Evolutionary conservation across 2,113 vertebrate genomes (phyloP), one percentile per base, ranked within the genome.

Genomic region (Melanotaenia duboulayi): DNA sequence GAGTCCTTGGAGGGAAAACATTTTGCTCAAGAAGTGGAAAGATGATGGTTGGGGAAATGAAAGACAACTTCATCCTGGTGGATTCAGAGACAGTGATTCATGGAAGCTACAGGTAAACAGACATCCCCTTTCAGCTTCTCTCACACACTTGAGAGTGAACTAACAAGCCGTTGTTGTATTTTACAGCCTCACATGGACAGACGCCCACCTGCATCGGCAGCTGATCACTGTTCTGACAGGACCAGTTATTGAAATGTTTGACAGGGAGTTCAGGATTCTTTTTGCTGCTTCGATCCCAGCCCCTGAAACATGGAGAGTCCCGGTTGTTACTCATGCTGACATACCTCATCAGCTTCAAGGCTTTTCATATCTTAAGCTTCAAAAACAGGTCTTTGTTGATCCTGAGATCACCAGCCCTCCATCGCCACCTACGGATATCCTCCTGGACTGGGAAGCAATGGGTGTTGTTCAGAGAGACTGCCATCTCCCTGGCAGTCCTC

Each of bases 21-120:
- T 97, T 96, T 91, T 92, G 91, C 69, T 94, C 95, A 3, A 91
- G 90, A 52, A 71, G 81, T 23, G 89, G 92, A 4, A 91, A 85
- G 81, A 95, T 92, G 87, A 94, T 96, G 77, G 92, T 87, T 0
- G 96, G 96, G 37, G 85, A 87, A 5, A 44, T 96, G 83, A 94
- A 94, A 74, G 93, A 95, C 71, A 96, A 95, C 61, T 97, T 96
- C 54, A 65, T 97, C 20, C 73, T 97, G 74, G 89, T 97, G 67
- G 96, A 97, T 37, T 87, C 94, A 20, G 83, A 94, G 61, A 91
- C 88, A 1, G 95, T 95, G 69, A 92, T 97, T 81, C 92, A 95
- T 0, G 96, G 96, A 42, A 96, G 94, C 80, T 97, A 95, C 92
- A 96, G 96, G 96, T 95, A 82, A 82, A 72, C 58, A 54, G 7